phyloP scores from a whole-genome alignment of 2,888 invertebrate species.

The Hyles lineata region DNA sequence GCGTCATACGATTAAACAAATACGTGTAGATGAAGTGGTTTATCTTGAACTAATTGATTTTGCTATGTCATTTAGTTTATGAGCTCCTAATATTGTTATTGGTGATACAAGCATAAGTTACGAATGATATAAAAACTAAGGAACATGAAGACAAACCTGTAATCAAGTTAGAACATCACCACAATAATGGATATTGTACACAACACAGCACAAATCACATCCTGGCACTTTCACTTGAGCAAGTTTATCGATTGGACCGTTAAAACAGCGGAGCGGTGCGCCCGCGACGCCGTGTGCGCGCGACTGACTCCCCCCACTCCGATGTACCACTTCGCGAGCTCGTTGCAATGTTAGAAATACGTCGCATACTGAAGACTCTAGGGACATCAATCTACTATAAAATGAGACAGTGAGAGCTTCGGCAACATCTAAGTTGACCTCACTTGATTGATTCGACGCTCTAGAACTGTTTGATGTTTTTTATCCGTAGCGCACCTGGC shows the following conservation, averaged over 20 bases:
- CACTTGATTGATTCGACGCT: conserved; percentile 6
- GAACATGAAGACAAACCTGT: background rate
- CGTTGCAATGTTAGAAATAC: conserved; percentile 19
- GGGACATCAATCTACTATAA: conserved; percentile 1
- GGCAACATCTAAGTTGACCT: background rate
- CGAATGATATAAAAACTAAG: background rate
- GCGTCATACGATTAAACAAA: background rate
- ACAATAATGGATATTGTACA: conserved; percentile 30
- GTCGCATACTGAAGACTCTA: conserved; percentile 6
- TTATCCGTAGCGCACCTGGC: background rate
- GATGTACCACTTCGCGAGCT: conserved; percentile 36
- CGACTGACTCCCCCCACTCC: conserved; percentile 67
- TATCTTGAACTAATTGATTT: background rate
- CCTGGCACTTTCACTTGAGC: conserved; percentile 72
- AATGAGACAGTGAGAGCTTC: background rate
- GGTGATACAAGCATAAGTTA: background rate
- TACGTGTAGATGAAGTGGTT: background rate
- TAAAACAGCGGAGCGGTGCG: conserved; percentile 42
- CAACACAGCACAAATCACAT: conserved; percentile 58
- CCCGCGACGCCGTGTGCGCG: conserved; percentile 66
- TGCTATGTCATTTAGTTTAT: background rate
- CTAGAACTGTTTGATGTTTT: background rate
- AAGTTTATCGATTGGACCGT: conserved; percentile 66
- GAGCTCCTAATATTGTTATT: background rate
- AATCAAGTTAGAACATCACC: background rate